Base-by-base conservation (phyloP, 1,140 invertebrate species). In the Drosophila sturtevanti region DNA sequence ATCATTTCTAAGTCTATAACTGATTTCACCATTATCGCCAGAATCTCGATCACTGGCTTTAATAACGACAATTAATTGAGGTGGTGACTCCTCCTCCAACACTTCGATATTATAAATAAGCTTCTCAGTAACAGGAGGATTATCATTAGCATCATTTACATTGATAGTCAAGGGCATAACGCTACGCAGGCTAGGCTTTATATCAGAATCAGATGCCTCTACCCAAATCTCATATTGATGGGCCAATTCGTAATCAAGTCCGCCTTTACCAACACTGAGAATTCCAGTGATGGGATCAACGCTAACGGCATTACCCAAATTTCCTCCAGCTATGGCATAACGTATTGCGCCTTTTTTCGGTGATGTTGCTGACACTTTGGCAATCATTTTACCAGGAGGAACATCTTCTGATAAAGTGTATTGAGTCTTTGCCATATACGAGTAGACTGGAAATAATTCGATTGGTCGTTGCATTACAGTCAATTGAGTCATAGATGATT, bases 71-170 rank as follows among this genome's bases (percentile, higher is more conserved):
- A 98, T 95, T 31, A 95, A 92, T 79, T 95, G 93, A 7, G 97
- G 96, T 2, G 97, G 96, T 51, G 97, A 95, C 92, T 98, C 97
- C 92, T 98, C 97, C 93, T 99, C 98, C 16, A 95, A 79, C 4
- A 99, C 94, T 1, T 95, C 95, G 2, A 96, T 95, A 79, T 97
- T 97, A 90, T 98, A 99, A 9, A 98, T 92, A 0, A 94, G 90
- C 35, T 94, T 94, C 77, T 96, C 95, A 91, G 98, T 97, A 0
- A 96, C 92, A 1, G 98, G 98, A 0, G 95, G 91, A 92, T 98
- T 98, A 85, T 99, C 98, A 92, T 99, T 99, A 5, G 95, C 95
- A 91, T 99, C 98, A 0, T 96, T 96, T 0, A 99, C 96, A 89
- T 97, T 97, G 18, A 99, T 95, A 44, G 95, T 93, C 4, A 99